These are phyloP conservation scores for Drosophila siamana DNA, from an alignment of 2,888 invertebrate genomes.

Conservation along the genomic window DNA sequence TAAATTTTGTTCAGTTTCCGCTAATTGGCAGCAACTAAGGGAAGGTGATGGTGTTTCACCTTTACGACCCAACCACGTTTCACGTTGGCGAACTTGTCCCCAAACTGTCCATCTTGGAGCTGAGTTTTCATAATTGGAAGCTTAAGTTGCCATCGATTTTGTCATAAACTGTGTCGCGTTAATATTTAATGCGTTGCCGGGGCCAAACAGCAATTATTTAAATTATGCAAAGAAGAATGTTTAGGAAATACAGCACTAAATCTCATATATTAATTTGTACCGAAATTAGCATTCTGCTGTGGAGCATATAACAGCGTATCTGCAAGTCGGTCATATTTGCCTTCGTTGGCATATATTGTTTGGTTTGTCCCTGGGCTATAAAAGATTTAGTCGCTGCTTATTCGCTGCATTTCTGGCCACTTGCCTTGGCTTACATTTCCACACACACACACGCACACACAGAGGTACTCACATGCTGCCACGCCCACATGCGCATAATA, in stretches of 20 bases:
- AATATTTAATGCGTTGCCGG: constrained; percentile 32
- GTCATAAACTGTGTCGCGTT: constrained; percentile 37
- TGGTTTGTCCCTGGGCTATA: constrained; percentile 46
- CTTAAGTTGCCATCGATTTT: constrained; percentile 48
- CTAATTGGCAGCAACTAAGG: background rate
- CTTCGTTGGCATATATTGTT: constrained; percentile 30
- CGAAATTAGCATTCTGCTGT: background rate
- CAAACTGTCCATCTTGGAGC: constrained; percentile 12
- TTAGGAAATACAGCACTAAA: background rate
- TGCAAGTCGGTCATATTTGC: background rate
- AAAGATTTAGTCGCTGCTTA: constrained; percentile 67
- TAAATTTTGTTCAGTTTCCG: background rate
- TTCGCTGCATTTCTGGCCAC: constrained; percentile 65
- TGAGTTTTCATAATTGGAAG: constrained; percentile 40
- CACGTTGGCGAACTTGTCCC: background rate
- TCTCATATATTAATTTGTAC: background rate
- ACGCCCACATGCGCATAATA: constrained; percentile 51
- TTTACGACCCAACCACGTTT: background rate
- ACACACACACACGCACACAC: constrained; percentile 19
- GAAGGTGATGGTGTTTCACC: background rate
- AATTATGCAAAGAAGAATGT: background rate
- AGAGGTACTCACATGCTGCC: constrained; percentile 10
- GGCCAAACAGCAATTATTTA: constrained; percentile 32
- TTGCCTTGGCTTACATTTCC: constrained; percentile 69
- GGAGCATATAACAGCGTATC: constrained; percentile 6